A percentile compares a stretch with the other conserved stretches of the same genome.
phyloP scores from a whole-genome alignment of 2,113 vertebrate genomes.

The cattle (Bos taurus) region ARS-UCD2.0 NC_037357.1:133230501-133231000 shows the following conservation, averaged over 20 bases:
- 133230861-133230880: background rate
- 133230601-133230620: no score
- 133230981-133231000: background rate
- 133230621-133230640: fast-evolving
- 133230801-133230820: background rate
- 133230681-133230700: fast-evolving
- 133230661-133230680: no score
- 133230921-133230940: background rate
- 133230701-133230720: fast-evolving
- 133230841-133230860: background rate
- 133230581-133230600: background rate
- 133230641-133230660: fast-evolving
- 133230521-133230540: background rate
- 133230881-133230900: background rate
- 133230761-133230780: background rate
- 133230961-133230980: background rate
- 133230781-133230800: background rate
- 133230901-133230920: background rate
- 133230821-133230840: background rate
- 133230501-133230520: background rate
- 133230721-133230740: background rate
- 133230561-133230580: background rate
- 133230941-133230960: fast-evolving
- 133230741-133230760: fast-evolving
- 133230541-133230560: background rate